phyloP scores from a whole-genome alignment of 2,888 invertebrate species.

The Seira ritae region DNA sequence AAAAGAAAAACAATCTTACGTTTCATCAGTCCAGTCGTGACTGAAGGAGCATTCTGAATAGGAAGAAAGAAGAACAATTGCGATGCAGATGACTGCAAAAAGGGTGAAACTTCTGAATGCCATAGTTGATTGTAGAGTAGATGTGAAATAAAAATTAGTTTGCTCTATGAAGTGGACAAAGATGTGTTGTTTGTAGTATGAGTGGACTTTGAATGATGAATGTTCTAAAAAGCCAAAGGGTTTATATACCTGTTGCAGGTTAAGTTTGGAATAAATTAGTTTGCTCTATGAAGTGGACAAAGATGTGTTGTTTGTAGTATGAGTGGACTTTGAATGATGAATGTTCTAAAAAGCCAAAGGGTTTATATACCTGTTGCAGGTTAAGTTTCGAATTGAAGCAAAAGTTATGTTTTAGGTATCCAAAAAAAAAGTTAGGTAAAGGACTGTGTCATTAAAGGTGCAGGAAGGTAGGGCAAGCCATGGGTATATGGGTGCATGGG shows the following conservation, averaged over 20 bases:
- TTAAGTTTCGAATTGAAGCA: neutral
- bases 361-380: no score
- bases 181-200: neutral
- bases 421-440: neutral
- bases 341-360: no score
- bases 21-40: neutral
- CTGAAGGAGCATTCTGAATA: neutral
- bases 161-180: neutral
- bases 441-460: neutral
- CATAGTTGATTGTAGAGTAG: conserved; percentile 16
- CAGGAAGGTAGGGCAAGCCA: neutral
- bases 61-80: neutral
- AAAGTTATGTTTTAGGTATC: neutral
- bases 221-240: conserved; percentile 10
- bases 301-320: neutral
- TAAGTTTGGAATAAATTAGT: neutral
- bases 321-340: conserved; percentile 7
- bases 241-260: no score
- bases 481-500: neutral
- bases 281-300: neutral
- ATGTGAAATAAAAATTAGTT: no score
- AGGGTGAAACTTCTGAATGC: neutral
- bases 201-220: conserved; percentile 1
- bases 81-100: neutral
- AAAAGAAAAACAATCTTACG: neutral